Conservation (phyloP, 2,113 vertebrate species). For the Cichladusa arquata region DNA sequence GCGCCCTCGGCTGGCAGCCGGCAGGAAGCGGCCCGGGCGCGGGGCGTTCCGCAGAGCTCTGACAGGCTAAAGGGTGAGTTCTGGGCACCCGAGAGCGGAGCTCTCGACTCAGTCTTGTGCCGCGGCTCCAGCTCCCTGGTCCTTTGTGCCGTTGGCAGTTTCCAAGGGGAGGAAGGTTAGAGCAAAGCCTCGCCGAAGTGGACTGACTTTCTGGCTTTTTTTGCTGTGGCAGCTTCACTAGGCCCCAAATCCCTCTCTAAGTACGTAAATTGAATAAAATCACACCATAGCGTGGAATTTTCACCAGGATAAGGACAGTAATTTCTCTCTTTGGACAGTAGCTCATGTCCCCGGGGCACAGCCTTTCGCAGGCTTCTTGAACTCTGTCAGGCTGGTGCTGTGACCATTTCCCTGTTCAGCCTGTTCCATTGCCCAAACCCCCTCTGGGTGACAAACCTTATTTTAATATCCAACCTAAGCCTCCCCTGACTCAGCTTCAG, state of each 20-base stretch:
- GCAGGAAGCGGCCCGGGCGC: rapidly evolving
- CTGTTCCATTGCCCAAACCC: rapidly evolving
- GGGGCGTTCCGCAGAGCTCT: rapidly evolving
- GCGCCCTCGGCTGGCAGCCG: background rate
- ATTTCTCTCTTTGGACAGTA: background rate
- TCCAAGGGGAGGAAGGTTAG: background rate
- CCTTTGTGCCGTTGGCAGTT: no score
- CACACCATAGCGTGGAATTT: background rate
- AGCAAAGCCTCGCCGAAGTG: background rate
- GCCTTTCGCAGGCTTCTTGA: background rate
- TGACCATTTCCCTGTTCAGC: background rate
- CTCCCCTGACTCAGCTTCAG: background rate
- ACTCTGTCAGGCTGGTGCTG: background rate
- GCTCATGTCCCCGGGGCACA: rapidly evolving
- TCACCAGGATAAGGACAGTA: background rate
- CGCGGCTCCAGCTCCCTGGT: rapidly evolving
- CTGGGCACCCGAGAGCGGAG: rapidly evolving
- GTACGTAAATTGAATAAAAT: background rate
- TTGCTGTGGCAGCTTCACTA: background rate
- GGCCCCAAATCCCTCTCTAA: background rate
- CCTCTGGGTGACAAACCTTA: background rate
- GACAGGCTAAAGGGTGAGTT: rapidly evolving
- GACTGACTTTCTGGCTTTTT: background rate
- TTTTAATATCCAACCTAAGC: background rate
- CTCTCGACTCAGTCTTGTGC: background rate